These are phyloP conservation scores for silkworm (Bombyx mori) DNA, from an alignment of 1,140 invertebrate species.

Conservation along the genomic window ASM3026992v2 NC_085117.1:841501-842000, in stretches of 20 bases:
- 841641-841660: background rate
- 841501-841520: background rate
- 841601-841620: background rate
- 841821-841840: constrained; percentile 10
- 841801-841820: constrained; percentile 2
- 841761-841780: background rate
- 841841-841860: constrained; percentile 9
- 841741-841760: background rate
- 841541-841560: background rate
- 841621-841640: background rate
- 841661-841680: constrained; percentile 2
- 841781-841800: constrained; percentile 2
- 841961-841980: background rate
- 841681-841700: constrained; percentile 2
- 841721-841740: background rate
- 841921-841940: background rate
- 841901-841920: constrained; percentile 16
- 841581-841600: background rate
- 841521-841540: background rate
- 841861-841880: constrained; percentile 2
- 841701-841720: background rate
- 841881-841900: constrained; percentile 16
- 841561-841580: background rate
- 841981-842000: constrained; percentile 1
- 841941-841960: background rate